A percentile compares a stretch with the other conserved stretches of the same genome.
Conservation (phyloP, 2,888 invertebrate genomes). For the Pimpla rufipes region DNA sequence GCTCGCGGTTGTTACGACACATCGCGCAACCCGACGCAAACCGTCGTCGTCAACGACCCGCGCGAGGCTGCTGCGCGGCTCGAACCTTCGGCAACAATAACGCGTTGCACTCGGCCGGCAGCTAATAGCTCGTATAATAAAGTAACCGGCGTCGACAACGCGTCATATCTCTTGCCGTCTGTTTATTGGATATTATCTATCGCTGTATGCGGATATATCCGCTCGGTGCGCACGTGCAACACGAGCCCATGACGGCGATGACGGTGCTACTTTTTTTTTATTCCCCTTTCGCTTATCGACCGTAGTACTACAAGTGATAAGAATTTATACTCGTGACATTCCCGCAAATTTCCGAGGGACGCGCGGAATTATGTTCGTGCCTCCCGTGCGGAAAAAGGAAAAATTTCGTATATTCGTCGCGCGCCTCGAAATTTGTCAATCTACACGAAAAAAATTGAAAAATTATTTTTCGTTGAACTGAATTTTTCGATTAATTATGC, state of each 20-base stretch:
- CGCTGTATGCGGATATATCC: constrained; percentile 10
- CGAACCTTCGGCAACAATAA: constrained; percentile 24
- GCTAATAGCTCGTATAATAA: constrained; percentile 1
- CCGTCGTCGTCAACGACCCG: constrained; percentile 22
- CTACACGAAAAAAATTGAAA: no score
- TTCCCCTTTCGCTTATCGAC: neutral
- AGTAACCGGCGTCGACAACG: constrained; percentile 38
- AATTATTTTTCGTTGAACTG: no score
- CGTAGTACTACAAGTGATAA: neutral
- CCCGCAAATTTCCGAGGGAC: neutral
- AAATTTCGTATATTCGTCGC: no score
- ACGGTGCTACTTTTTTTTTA: constrained; percentile 21
- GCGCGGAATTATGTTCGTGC: neutral
- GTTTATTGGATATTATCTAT: constrained; percentile 35
- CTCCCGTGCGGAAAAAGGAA: neutral
- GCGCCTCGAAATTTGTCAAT: no score
- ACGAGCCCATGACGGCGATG: constrained; percentile 28
- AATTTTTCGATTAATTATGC: no score
- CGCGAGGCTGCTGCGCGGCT: constrained; percentile 7
- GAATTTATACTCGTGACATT: neutral
- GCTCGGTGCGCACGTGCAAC: constrained; percentile 30
- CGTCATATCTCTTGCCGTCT: constrained; percentile 36
- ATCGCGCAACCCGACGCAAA: constrained; percentile 51
- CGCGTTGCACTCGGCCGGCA: constrained; percentile 5
- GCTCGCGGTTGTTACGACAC: constrained; percentile 42